Conservation (phyloP, 2,797 vertebrate species). For the Myotis planiceps region DNA sequence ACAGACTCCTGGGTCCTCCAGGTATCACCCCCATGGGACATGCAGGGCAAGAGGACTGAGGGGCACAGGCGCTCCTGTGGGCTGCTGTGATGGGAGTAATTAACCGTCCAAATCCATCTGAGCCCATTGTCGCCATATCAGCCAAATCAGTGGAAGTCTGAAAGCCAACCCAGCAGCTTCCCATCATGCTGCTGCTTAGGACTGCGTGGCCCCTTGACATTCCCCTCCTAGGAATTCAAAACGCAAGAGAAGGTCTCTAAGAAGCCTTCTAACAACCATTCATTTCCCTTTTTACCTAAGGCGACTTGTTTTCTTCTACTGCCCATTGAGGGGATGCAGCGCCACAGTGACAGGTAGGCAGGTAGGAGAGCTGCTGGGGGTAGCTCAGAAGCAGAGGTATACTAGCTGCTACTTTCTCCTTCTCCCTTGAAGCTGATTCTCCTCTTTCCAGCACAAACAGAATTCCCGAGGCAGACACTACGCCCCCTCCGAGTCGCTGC, state of each 20-base stretch:
- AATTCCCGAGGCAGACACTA: slow-evolving; percentile 35
- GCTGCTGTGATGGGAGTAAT: not conserved
- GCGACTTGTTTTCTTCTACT: not conserved
- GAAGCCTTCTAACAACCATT: not conserved
- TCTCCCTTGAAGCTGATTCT: not conserved
- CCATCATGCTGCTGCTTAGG: not conserved
- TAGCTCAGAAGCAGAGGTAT: not conserved
- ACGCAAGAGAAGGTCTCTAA: not conserved
- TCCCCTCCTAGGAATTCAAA: not conserved
- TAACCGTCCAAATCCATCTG: not conserved
- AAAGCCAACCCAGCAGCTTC: not conserved
- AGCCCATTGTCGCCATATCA: not conserved
- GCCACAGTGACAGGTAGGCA: not conserved
- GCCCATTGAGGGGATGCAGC: not conserved
- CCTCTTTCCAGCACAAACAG: not conserved
- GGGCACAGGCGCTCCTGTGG: not conserved
- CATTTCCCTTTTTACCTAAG: not conserved
- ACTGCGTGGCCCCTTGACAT: not conserved
- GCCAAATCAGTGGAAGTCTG: not conserved
- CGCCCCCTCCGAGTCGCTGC: not conserved
- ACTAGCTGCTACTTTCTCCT: not conserved
- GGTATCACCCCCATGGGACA: not conserved
- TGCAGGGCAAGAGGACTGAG: rapidly evolving
- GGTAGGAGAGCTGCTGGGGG: not conserved
- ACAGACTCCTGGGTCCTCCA: not conserved